phyloP scores from a whole-genome alignment of 2,113 vertebrate species.

The Prietella phreatophila region DNA sequence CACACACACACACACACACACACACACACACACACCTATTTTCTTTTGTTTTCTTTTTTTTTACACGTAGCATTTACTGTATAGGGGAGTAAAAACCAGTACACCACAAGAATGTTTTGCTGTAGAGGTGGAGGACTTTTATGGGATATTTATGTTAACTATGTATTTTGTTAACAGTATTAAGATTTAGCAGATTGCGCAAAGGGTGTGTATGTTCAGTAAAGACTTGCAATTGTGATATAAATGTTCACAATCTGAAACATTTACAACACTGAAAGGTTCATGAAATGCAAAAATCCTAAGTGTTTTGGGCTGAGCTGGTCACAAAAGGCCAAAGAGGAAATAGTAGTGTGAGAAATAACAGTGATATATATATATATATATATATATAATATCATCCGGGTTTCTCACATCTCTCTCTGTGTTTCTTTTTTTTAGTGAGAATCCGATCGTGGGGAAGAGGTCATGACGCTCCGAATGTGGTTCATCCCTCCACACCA shows the following conservation, averaged over 20 bases:
- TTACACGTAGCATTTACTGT: no score
- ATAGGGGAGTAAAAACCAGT: background rate
- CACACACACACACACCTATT: background rate
- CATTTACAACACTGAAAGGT: background rate
- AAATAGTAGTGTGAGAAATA: background rate
- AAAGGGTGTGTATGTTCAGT: background rate
- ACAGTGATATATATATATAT: background rate
- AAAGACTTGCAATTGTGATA: background rate
- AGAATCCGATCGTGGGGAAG: conserved; percentile 94
- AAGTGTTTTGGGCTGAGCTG: background rate
- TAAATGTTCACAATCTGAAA: background rate
- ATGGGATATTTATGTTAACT: no score
- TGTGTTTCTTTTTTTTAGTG: conserved; percentile 67
- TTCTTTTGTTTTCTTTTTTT: no score
- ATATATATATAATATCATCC: no score
- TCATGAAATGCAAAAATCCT: background rate
- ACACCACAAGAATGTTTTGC: no score
- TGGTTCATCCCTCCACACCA: background rate
- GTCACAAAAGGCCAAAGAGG: background rate
- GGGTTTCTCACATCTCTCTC: background rate
- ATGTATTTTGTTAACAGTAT: no score
- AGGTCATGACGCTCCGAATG: conserved; percentile 67
- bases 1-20: no score
- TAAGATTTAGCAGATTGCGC: no score
- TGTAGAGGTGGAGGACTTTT: no score